Base-by-base conservation (phyloP, 2,797 vertebrate genomes). In the Nannoperca obscura region DNA sequence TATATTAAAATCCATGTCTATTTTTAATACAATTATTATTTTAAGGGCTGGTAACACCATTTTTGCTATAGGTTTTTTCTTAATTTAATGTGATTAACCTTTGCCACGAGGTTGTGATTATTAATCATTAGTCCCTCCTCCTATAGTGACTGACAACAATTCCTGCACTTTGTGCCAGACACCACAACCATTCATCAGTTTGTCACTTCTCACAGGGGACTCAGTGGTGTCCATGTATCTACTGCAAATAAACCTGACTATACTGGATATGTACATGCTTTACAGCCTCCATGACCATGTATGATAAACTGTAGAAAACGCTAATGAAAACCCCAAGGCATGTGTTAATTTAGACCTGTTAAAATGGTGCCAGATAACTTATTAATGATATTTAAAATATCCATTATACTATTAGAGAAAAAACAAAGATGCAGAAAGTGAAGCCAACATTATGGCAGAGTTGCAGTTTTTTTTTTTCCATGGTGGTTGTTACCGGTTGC, bases 51-150 rank as follows among this genome's bases (percentile, higher is more conserved):
- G 53, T 78, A 20, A 63, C n/a, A 17, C 24, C 24, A 27, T 27
- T 27, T 27, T 27, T 27, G 1, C 83, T 81, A 88, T 82, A 73
- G 75, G 54, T 72, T 80, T 58, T 22, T 78, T 74, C 81, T 86
- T 92, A 90, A 93, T 94, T 87, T 92, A 67, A 71, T 63, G 75
- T 91, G 87, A 92, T 93, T 94, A 92, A 76, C 89, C 91, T 92
- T 89, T 93, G 87, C 83, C 89, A 90, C 84, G 49, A 52, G 88
- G 85, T 88, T 87, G 86, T 79, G 82, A 85, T 89, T 86, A 92
- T 93, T 92, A 94, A 85, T 89, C 87, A 92, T 93, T 91, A 94
- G 93, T 93, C 90, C 83, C 73, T 72, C 82, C 80, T 77, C 70
- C 85, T 90, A 87, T 81, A 84, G 78, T 86, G 86, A 91, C 65